phyloP scores from a whole-genome alignment of 2,888 invertebrate genomes.

The Tiliacea citrago region DNA sequence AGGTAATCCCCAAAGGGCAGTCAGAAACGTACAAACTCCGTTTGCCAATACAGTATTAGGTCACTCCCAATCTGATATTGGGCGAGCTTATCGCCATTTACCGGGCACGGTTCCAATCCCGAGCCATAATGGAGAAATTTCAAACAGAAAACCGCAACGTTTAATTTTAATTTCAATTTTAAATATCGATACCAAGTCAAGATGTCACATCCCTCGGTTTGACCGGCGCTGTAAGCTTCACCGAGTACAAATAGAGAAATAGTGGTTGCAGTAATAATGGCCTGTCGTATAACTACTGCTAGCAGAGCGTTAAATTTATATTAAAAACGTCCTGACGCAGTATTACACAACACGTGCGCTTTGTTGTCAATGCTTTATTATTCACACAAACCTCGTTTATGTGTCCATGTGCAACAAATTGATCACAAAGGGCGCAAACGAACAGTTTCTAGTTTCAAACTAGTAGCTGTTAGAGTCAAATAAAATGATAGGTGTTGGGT shows the following conservation, averaged over 20 bases:
- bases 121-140: constrained; percentile 55
- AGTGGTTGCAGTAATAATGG: constrained; percentile 83
- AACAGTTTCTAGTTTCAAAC: constrained; percentile 33
- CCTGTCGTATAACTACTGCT: constrained; percentile 73
- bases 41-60: constrained; percentile 61
- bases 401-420: constrained; percentile 44
- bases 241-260: constrained; percentile 86
- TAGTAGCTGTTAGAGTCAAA: constrained; percentile 40
- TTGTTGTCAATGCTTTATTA: constrained; percentile 42
- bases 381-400: constrained; percentile 27
- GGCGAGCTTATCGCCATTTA: constrained; percentile 57
- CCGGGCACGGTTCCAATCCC: constrained; percentile 58
- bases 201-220: constrained; percentile 70
- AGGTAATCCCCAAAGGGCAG: constrained; percentile 36
- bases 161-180: constrained; percentile 60
- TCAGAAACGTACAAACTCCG: constrained; percentile 43
- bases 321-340: constrained; percentile 75
- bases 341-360: constrained; percentile 49
- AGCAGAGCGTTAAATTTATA: constrained; percentile 83
- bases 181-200: constrained; percentile 63
- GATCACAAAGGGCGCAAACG: constrained; percentile 45
- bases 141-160: constrained; percentile 60
- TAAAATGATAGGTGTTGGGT: constrained; percentile 43
- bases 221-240: constrained; percentile 79
- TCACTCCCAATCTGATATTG: constrained; percentile 61